Evolutionary conservation across 1,140 invertebrate genomes (phyloP).

Genomic region (Pomacea maculata): DNA sequence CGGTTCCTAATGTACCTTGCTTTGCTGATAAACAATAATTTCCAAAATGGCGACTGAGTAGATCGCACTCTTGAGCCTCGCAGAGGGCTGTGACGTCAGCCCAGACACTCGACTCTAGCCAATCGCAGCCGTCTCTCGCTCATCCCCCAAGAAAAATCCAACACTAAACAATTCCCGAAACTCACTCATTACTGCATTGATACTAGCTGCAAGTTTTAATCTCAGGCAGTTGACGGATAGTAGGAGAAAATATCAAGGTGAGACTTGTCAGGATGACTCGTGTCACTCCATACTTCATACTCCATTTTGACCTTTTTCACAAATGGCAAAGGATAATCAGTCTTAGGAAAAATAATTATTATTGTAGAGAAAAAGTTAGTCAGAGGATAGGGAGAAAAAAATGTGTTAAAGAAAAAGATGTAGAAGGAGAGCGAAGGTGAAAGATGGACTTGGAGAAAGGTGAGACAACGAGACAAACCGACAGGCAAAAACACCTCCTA

Average conservation of each 20-base stretch:
- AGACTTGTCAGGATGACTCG: neutral
- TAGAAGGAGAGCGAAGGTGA: neutral
- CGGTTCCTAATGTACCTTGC: too few species aligned
- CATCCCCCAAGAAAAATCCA: too few species aligned
- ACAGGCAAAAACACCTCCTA: too few species aligned
- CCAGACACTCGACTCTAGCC: neutral
- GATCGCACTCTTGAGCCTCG: neutral
- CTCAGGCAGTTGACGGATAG: neutral
- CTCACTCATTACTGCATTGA: neutral
- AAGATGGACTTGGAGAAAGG: neutral
- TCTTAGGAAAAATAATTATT: neutral
- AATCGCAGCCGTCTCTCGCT: neutral
- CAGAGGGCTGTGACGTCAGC: neutral
- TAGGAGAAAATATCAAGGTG: too few species aligned
- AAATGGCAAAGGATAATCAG: neutral
- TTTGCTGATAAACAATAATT: too few species aligned
- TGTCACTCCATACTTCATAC: neutral
- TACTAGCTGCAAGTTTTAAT: neutral
- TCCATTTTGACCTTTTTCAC: neutral
- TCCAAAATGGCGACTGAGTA: too few species aligned
- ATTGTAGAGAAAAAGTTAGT: constrained; percentile 7
- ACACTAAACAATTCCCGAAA: too few species aligned
- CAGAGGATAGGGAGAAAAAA: constrained; percentile 16
- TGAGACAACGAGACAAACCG: too few species aligned
- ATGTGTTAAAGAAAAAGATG: neutral